Conservation (phyloP, 2,113 vertebrate species). For the Anhinga rufa region DNA sequence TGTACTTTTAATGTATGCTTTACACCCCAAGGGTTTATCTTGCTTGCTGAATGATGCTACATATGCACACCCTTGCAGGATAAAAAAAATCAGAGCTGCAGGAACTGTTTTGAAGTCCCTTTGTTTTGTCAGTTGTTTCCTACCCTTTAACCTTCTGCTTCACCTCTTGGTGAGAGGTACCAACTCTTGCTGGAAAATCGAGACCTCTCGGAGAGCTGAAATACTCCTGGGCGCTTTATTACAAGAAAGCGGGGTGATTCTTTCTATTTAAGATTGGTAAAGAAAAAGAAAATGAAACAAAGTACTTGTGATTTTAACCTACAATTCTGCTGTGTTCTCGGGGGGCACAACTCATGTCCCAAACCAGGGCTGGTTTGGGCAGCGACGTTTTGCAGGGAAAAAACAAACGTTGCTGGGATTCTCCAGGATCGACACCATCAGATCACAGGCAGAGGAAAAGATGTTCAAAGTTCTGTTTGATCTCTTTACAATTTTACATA, state of each 20-base stretch:
- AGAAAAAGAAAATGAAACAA: background rate
- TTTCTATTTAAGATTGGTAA: background rate
- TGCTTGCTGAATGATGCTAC: background rate
- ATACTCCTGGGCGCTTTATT: background rate
- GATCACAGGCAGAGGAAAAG: background rate
- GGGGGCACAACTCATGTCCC: background rate
- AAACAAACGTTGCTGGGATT: background rate
- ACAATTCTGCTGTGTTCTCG: background rate
- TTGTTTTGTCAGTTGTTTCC: background rate
- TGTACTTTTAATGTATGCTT: background rate
- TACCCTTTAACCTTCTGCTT: background rate
- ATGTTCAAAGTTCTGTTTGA: background rate
- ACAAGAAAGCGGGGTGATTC: background rate
- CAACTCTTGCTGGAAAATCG: background rate
- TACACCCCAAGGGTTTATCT: background rate
- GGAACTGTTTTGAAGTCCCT: background rate
- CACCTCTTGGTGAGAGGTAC: too few species aligned
- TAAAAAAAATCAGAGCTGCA: background rate
- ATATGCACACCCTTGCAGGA: background rate
- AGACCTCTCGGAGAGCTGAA: background rate
- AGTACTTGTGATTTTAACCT: background rate
- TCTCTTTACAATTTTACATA: background rate
- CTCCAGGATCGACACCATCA: background rate
- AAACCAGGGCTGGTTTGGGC: background rate
- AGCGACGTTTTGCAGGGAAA: background rate